Evolutionary conservation across 2,888 invertebrate species (phyloP).

Genomic region (Hipparchia sbordonii): DNA sequence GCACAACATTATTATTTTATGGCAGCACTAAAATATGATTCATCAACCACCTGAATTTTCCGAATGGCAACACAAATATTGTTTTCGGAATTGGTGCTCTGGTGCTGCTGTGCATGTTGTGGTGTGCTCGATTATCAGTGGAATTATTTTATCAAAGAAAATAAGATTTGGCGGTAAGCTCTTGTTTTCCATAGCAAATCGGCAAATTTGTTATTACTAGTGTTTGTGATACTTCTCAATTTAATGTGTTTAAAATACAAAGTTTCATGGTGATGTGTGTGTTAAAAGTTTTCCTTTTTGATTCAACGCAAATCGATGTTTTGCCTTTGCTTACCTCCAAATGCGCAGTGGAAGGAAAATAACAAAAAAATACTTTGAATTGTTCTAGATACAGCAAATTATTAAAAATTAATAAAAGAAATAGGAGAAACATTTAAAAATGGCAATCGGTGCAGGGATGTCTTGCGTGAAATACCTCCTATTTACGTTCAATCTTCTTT

Average conservation of each 20-base stretch:
- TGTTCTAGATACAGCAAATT: constrained; percentile 59
- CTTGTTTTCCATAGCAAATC: constrained; percentile 10
- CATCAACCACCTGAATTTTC: too few relatives aligned
- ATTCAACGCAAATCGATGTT: constrained; percentile 62
- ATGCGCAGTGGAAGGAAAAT: constrained; percentile 31
- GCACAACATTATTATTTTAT: too few relatives aligned
- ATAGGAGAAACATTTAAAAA: constrained; percentile 66
- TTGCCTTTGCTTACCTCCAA: constrained; percentile 36
- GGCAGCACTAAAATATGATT: too few relatives aligned
- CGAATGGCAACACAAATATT: constrained; percentile 29
- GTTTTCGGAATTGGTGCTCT: constrained; percentile 14
- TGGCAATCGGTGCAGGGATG: constrained; percentile 91
- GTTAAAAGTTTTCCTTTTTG: constrained; percentile 17
- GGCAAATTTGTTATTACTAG: background rate
- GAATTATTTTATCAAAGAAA: constrained; percentile 27
- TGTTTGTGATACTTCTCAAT: background rate
- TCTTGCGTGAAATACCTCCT: constrained; percentile 94
- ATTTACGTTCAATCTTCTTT: constrained; percentile 93
- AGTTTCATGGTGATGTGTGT: background rate
- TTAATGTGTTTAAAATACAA: background rate
- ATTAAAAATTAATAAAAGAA: constrained; percentile 47
- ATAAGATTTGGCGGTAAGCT: constrained; percentile 36
- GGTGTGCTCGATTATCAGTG: background rate
- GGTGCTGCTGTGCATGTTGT: background rate
- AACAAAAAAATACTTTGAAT: constrained; percentile 43